Conservation (phyloP, 2,888 invertebrate species). For the Himalopsyche tibetana region DNA sequence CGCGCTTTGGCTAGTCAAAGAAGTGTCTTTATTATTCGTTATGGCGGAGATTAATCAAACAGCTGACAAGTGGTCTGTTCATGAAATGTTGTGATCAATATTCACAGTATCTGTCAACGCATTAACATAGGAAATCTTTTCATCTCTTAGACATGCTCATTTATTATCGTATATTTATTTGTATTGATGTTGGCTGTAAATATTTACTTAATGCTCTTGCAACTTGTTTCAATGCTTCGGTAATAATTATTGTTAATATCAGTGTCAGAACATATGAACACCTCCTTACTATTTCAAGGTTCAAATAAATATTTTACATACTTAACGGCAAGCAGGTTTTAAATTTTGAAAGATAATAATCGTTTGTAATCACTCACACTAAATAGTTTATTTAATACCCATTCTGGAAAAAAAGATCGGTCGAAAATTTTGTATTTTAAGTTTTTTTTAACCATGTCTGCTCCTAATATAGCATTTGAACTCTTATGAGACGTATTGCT, state of each 20-base stretch:
- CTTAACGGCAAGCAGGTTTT: no score
- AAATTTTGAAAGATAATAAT: no score
- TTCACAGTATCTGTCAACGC: constrained; percentile 1
- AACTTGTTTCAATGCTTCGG: constrained; percentile 1
- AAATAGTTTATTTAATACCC: no score
- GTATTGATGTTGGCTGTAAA: not conserved
- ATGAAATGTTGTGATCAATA: constrained; percentile 5
- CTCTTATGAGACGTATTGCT: no score
- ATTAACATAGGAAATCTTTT: constrained; percentile 14
- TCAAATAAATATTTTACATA: not conserved
- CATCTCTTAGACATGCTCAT: not conserved
- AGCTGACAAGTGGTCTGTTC: not conserved
- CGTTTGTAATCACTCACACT: no score
- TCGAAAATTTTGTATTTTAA: no score
- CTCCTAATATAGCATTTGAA: no score
- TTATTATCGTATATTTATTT: constrained; percentile 11
- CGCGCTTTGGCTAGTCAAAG: not conserved
- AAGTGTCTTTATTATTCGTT: not conserved
- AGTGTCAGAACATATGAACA: not conserved
- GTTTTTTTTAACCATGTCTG: no score
- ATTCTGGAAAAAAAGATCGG: no score
- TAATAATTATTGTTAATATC: constrained; percentile 10
- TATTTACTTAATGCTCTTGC: constrained; percentile 1
- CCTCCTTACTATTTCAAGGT: not conserved
- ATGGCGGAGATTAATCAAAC: constrained; percentile 21